Conservation (phyloP, 2,113 vertebrate genomes). For the Microtus richardsoni region DNA sequence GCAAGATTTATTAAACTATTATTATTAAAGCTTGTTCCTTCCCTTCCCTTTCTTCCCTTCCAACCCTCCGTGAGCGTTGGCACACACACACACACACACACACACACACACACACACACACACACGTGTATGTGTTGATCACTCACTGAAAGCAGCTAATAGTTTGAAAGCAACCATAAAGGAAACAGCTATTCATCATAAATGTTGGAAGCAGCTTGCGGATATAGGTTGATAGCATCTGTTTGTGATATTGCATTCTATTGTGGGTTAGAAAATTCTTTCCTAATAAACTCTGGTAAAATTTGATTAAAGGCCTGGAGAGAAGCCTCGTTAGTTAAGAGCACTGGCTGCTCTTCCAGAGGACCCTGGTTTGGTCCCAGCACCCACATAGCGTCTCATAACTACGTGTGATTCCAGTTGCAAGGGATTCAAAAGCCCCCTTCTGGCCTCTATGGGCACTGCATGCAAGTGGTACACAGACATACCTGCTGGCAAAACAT, state of each 20-base stretch:
- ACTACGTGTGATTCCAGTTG: neutral
- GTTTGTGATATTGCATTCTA: neutral
- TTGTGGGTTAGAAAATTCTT: neutral
- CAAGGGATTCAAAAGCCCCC: neutral
- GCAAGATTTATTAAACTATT: neutral
- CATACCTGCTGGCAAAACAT: neutral
- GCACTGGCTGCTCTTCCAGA: neutral
- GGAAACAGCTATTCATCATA: neutral
- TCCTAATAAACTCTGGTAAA: neutral
- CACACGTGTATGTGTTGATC: neutral
- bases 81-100: too few relatives aligned
- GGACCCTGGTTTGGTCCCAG: neutral
- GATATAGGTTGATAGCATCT: neutral
- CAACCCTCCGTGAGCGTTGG: too few relatives aligned
- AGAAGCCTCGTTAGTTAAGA: neutral
- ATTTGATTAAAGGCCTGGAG: neutral
- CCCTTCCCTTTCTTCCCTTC: neutral
- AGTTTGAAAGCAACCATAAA: neutral
- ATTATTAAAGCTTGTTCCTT: neutral
- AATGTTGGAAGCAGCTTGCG: neutral
- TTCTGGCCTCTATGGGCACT: neutral
- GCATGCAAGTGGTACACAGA: neutral
- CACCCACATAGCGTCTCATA: neutral
- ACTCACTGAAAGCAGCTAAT: neutral
- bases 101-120: too few relatives aligned